Base-by-base conservation (phyloP, 2,797 vertebrate genomes). In the Melanotaenia pygmaea region DNA sequence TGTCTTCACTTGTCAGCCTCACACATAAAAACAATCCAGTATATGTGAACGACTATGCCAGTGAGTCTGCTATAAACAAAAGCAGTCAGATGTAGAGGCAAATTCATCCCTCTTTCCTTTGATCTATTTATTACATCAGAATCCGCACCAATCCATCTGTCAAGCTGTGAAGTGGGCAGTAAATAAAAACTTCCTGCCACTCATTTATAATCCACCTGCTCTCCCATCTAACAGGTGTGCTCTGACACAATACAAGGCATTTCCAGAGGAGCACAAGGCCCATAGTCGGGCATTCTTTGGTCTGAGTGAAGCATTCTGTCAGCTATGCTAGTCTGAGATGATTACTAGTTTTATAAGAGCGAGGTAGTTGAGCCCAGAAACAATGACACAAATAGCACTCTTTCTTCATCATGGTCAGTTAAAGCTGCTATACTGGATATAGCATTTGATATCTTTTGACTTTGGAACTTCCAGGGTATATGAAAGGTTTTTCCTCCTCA, bases 271-370 rank as follows among this genome's bases (percentile, higher is more conserved):
- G 32, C 51, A 77, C 60, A 67, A 64, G 45, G 56, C 53, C 47
- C 71, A 43, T 66, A 60, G 59, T 80, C 77, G 67, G 79, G 53
- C 20, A 67, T 74, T 76, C 70, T 87, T 81, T 85, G 64, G 88
- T 84, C 76, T 53, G 57, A 63, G 66, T 37, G 75, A 80, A 65
- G 59, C 38, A 66, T 70, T 72, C 67, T 84, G 76, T 75, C 77
- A 82, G 68, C 68, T 68, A 59, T 79, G 63, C 61, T 65, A 50
- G 38, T 50, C 56, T 72, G 60, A 76, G 56, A 56, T 72, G 57
- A 74, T 80, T 54, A 69, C 64, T 59, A 28, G 69, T 28, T 58
- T 77, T 72, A 54, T 30, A 43, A 37, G 65, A 70, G 67, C 24
- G 62, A 84, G 59, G 65, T 71, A 78, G 74, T 60, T 65, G 59